phyloP scores from a whole-genome alignment of 2,888 invertebrate species.

The Chamaedrilus cognettii region DNA sequence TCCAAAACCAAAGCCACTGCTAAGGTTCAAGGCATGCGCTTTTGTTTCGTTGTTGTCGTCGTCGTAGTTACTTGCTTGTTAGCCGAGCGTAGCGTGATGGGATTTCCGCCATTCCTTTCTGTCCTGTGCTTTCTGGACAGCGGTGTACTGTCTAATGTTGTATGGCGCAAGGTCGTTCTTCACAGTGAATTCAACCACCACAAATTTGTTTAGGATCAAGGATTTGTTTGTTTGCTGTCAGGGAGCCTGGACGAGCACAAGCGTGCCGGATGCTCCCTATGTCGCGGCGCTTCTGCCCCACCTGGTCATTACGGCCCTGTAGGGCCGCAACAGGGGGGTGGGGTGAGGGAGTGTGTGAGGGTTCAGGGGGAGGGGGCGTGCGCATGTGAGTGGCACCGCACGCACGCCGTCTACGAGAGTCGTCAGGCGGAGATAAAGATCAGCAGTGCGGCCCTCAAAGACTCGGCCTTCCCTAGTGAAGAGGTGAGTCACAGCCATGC shows the following conservation, averaged over 20 bases:
- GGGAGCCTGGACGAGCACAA: background rate
- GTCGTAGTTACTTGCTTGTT: no score
- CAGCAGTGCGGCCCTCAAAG: constrained; percentile 9
- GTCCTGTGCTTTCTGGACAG: no score
- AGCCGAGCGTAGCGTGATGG: no score
- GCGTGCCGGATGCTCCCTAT: background rate
- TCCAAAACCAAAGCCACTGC: no score
- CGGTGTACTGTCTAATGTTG: no score
- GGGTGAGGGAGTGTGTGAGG: background rate
- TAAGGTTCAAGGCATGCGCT: no score
- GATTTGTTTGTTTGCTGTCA: no score
- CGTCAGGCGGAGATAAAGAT: constrained; percentile 9
- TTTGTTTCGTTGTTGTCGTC: no score
- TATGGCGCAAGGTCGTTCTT: no score
- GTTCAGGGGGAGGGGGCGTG: background rate
- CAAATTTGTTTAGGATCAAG: no score
- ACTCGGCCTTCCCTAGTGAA: constrained; percentile 10
- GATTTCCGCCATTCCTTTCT: no score
- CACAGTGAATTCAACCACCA: no score
- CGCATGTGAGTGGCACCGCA: constrained; percentile 11
- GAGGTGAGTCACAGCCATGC: constrained; percentile 12
- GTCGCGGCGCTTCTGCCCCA: background rate
- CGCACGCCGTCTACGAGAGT: background rate
- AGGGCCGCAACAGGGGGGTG: background rate
- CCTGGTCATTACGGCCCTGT: background rate